phyloP scores from a whole-genome alignment of 2,113 vertebrate species.

The Sander lucioperca region DNA sequence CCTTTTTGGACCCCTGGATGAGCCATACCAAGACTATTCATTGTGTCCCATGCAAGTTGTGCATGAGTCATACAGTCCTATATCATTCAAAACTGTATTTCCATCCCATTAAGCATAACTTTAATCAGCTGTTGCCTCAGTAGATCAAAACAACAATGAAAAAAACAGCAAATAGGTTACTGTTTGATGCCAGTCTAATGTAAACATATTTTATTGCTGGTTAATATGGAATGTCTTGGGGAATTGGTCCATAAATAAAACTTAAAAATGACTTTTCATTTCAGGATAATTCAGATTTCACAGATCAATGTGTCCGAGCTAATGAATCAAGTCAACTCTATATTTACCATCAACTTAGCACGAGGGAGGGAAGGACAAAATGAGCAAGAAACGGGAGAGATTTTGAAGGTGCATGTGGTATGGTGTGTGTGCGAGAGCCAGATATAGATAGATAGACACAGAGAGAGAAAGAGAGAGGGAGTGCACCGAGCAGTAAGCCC shows the following conservation, averaged over 20 bases:
- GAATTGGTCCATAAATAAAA: slow-evolving; percentile 18
- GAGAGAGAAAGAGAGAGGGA: slow-evolving; percentile 63
- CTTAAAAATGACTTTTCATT: slow-evolving; percentile 16
- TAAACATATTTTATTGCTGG: slow-evolving; percentile 17
- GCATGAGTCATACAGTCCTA: slow-evolving; percentile 12
- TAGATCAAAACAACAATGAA: slow-evolving; percentile 1
- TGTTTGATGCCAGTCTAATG: slow-evolving; percentile 27
- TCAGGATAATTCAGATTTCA: slow-evolving; percentile 21
- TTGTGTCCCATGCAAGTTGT: slow-evolving; percentile 1
- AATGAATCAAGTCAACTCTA: slow-evolving; percentile 43
- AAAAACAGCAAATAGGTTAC: slow-evolving; percentile 14
- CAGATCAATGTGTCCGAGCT: slow-evolving; percentile 29
- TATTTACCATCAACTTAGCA: slow-evolving; percentile 35
- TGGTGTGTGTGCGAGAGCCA: slow-evolving; percentile 37
- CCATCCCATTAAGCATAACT: neutral
- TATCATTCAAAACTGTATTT: neutral
- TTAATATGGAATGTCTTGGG: slow-evolving; percentile 9
- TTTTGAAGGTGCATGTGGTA: neutral
- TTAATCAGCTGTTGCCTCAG: slow-evolving; percentile 14
- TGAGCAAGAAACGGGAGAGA: slow-evolving; percentile 17
- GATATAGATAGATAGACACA: slow-evolving; percentile 68
- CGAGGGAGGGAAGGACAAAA: slow-evolving; percentile 31
- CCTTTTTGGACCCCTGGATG: neutral
- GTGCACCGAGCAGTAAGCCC: slow-evolving; percentile 80
- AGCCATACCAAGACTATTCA: neutral